These are phyloP conservation scores for Tryphoninae sp. DNA, from an alignment of 2,888 invertebrate species.

Conservation along the genomic window DNA sequence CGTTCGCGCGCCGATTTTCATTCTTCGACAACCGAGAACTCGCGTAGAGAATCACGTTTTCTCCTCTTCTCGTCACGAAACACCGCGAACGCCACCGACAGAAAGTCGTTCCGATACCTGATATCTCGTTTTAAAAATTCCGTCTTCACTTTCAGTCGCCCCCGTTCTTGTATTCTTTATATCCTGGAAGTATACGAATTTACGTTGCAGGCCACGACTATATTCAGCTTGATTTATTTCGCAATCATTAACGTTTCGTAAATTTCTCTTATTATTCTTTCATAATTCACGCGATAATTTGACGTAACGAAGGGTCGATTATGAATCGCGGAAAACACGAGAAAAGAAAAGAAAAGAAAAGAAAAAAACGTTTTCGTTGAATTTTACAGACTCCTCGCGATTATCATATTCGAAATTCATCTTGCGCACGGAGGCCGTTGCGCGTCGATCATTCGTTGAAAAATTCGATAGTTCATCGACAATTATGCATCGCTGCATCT, in stretches of 20 bases:
- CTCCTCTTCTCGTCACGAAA: slow-evolving; percentile 8
- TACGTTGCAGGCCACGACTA: neutral
- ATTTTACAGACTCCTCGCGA: neutral
- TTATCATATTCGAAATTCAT: neutral
- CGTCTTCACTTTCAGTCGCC: slow-evolving; percentile 5
- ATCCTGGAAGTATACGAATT: neutral
- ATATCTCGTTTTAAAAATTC: slow-evolving; percentile 1
- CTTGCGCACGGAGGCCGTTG: neutral
- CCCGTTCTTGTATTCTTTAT: neutral
- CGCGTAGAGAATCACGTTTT: slow-evolving; percentile 5
- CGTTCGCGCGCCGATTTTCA: slow-evolving; percentile 4
- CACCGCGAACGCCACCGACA: slow-evolving; percentile 12
- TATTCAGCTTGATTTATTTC: slow-evolving; percentile 1
- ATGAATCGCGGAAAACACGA: neutral
- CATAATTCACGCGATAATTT: slow-evolving; percentile 4
- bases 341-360: slow-evolving; percentile 1
- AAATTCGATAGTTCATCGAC: slow-evolving; percentile 8
- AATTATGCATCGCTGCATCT: slow-evolving; percentile 2
- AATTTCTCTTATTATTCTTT: slow-evolving; percentile 1
- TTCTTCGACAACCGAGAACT: neutral
- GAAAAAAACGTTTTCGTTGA: neutral
- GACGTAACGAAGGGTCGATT: slow-evolving; percentile 28
- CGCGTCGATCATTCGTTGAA: slow-evolving; percentile 12
- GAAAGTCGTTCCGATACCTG: slow-evolving; percentile 9
- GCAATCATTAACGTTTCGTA: slow-evolving; percentile 5